Evolutionary conservation across 1,140 invertebrate species (phyloP).

Genomic region (Ditylenchus dipsaci): DNA sequence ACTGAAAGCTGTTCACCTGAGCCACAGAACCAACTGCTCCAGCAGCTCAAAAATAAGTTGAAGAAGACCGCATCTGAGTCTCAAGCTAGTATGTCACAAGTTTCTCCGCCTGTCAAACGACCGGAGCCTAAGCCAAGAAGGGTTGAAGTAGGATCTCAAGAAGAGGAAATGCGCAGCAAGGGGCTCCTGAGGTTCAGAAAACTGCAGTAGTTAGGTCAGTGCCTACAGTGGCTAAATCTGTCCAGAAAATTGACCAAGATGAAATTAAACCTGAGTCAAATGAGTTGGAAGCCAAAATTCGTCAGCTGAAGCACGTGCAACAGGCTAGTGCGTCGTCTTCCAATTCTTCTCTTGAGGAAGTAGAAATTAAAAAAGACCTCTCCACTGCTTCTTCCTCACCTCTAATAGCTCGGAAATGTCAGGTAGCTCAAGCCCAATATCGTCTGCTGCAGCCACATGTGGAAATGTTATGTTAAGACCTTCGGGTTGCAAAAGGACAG

Average conservation of each 20-base stretch:
- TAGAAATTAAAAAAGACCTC: neutral
- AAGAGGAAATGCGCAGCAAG: conserved; percentile 7
- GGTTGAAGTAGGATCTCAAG: conserved; percentile 16
- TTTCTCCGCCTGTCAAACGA: conserved; percentile 8
- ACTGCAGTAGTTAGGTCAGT: neutral
- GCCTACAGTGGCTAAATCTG: neutral
- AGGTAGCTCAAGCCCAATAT: neutral
- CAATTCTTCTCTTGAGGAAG: neutral
- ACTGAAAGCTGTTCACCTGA: neutral
- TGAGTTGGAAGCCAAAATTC: conserved; percentile 48
- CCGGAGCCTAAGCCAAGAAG: conserved; percentile 44
- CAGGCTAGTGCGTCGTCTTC: neutral
- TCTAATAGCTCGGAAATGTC: neutral
- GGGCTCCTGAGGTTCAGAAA: neutral
- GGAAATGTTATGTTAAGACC: neutral
- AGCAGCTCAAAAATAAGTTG: conserved; percentile 45
- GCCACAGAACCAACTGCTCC: conserved; percentile 28
- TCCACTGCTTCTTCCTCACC: neutral
- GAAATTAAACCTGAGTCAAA: conserved; percentile 8
- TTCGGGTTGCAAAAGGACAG: neutral
- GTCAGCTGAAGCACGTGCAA: conserved; percentile 47
- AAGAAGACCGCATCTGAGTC: conserved; percentile 42
- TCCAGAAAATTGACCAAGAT: neutral
- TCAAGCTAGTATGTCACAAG: neutral
- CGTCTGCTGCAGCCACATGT: neutral